Evolutionary conservation across 2,113 vertebrate species (phyloP).

Genomic region (Mionectes macconnelli): DNA sequence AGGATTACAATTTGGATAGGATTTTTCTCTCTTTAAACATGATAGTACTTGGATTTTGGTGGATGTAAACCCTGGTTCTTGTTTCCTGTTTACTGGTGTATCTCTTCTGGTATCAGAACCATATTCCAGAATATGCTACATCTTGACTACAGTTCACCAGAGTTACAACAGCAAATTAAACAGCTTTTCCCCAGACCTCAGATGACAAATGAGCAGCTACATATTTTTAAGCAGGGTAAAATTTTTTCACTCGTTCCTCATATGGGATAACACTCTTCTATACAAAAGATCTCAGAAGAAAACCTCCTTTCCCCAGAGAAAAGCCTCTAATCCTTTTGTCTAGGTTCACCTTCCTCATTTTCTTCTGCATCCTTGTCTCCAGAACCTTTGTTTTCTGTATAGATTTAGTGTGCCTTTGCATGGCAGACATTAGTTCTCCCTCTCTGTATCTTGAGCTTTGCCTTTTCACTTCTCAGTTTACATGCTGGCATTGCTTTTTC

Average conservation of each 20-base stretch:
- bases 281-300: background rate
- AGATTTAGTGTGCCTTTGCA: background rate
- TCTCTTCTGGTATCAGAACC: background rate
- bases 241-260: background rate
- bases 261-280: background rate
- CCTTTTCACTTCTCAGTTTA: background rate
- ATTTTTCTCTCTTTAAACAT: background rate
- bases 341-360: background rate
- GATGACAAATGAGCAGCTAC: slow-evolving; percentile 7
- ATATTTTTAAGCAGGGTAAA: background rate
- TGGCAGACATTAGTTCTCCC: background rate
- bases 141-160: background rate
- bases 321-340: background rate
- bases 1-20: background rate
- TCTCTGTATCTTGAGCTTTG: background rate
- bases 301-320: background rate
- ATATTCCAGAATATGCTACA: background rate
- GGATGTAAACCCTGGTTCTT: background rate
- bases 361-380: background rate
- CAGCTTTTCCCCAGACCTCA: slow-evolving; percentile 58
- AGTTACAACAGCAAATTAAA: slow-evolving; percentile 11
- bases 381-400: background rate
- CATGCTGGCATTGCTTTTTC: background rate
- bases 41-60: background rate
- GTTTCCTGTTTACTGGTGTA: background rate